A percentile compares a stretch with the other conserved stretches of the same genome.
Evolutionary conservation across 2,113 vertebrate species (phyloP).

Genomic region (Choloepus hoffmanni): DNA sequence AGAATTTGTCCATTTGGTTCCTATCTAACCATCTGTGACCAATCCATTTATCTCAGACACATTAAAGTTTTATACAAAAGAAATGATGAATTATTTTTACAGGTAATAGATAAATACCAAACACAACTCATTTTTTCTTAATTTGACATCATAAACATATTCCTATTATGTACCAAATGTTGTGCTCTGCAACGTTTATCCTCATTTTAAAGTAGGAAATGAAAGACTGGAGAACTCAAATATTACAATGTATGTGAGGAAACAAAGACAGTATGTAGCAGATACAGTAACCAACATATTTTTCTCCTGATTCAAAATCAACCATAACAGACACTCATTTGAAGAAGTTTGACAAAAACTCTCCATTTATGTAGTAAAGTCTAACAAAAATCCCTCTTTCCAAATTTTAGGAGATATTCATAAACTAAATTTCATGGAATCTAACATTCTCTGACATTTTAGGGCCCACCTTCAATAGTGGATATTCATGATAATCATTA

Average conservation of each 20-base stretch:
- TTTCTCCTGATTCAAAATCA: background rate
- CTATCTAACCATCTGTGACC: background rate
- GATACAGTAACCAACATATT: background rate
- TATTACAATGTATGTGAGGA: background rate
- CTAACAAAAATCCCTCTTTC: background rate
- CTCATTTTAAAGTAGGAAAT: constrained; percentile 44
- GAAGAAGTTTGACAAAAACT: background rate
- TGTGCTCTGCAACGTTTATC: background rate
- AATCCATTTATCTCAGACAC: background rate
- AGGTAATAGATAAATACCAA: constrained; percentile 21
- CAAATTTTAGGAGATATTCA: constrained; percentile 6
- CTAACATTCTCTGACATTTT: background rate
- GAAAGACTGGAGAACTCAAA: background rate
- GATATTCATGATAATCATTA: background rate
- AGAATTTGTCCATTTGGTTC: background rate
- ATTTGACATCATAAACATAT: background rate
- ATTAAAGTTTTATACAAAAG: background rate
- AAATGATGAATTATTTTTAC: background rate
- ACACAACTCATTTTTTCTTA: constrained; percentile 17
- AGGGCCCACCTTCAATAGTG: background rate
- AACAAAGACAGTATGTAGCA: background rate
- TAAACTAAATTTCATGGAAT: background rate
- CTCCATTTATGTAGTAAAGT: background rate
- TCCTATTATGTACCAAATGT: background rate
- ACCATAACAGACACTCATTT: background rate